Base-by-base conservation (phyloP, 2,888 invertebrate genomes). In the Endotricha flammealis region DNA sequence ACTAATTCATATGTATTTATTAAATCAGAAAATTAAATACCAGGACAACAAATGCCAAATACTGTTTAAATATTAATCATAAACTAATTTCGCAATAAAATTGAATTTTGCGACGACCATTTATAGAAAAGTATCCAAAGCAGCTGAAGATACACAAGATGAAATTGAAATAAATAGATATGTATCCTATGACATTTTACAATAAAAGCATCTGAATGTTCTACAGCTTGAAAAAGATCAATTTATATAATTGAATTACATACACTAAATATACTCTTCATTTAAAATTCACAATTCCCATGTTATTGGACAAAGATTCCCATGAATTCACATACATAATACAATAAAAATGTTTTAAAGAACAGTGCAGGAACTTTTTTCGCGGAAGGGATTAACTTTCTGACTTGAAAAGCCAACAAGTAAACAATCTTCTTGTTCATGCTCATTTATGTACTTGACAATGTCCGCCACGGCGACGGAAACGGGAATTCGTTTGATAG, bases 361-460 rank as follows among this genome's bases (percentile, higher is more conserved):
- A 57, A 96, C 88, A 57, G 90, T 90, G 86, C 97, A 97, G 41
- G 95, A 93, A 70, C 93, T 95, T 86, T 97, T 97, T 81, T 97
- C 97, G 50, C 96, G 92, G 88, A 96, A 98, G 14, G 98, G 98
- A 83, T 98, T 98, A 9, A 96, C 95, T 73, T 96, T 95, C 73
- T 97, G 97, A 53, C 94, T 95, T 46, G 95, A 93, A 77, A 98
- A 98, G 20, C 98, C 98, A 48, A 95, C 95, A 47, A 98, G 89
- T 30, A 98, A 90, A 63, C 94, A 97, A 81, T 98, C 98, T 64
- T 97, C 97, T 57, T 95, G 93, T 65, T 96, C 94, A 64, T 97
- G 96, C 59, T 97, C 96, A 27, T 91, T 90, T 48, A 97, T 94
- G 69, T 92, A 97, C 68, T 95, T 95, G 68, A 97, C 93, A 56